These are phyloP conservation scores for Odontothrips loti DNA, from an alignment of 2,888 invertebrate species.

Conservation along the genomic window DNA sequence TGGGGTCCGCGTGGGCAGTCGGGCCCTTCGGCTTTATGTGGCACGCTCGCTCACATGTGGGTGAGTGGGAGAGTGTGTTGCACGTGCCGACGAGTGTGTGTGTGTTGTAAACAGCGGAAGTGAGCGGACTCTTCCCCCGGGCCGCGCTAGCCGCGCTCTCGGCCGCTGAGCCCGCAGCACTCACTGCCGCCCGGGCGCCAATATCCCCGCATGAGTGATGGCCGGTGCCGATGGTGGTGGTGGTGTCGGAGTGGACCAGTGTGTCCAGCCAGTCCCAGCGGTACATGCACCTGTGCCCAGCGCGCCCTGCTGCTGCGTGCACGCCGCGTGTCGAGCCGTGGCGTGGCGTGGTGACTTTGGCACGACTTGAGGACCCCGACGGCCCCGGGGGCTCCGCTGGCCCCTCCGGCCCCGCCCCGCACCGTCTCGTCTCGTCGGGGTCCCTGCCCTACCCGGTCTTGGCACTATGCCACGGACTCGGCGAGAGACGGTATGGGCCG, in stretches of 20 bases:
- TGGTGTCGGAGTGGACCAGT: too few species aligned
- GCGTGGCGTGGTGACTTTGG: too few species aligned
- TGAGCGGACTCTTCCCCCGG: background rate
- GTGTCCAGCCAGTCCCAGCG: background rate
- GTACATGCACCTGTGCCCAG: background rate
- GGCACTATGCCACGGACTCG: background rate
- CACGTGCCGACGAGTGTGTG: background rate
- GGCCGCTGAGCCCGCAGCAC: too few species aligned
- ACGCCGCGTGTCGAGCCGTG: too few species aligned
- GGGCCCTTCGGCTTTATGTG: background rate
- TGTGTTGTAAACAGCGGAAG: slow-evolving; percentile 11
- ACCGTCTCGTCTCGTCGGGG: background rate
- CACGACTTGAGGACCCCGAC: background rate
- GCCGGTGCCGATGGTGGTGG: background rate
- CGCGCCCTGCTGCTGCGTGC: too few species aligned
- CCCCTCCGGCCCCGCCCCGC: background rate
- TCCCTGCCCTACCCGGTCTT: background rate
- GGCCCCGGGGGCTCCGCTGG: background rate
- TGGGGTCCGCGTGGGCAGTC: background rate
- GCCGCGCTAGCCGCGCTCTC: background rate
- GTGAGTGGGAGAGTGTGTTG: too few species aligned
- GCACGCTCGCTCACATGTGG: too few species aligned
- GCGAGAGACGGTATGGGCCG: background rate
- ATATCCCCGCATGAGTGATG: background rate
- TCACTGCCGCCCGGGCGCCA: too few species aligned